Evolutionary conservation across 2,113 vertebrate genomes (phyloP), one percentile per base, ranked within the genome.

Genomic region (Odocoileus hemionus): DNA sequence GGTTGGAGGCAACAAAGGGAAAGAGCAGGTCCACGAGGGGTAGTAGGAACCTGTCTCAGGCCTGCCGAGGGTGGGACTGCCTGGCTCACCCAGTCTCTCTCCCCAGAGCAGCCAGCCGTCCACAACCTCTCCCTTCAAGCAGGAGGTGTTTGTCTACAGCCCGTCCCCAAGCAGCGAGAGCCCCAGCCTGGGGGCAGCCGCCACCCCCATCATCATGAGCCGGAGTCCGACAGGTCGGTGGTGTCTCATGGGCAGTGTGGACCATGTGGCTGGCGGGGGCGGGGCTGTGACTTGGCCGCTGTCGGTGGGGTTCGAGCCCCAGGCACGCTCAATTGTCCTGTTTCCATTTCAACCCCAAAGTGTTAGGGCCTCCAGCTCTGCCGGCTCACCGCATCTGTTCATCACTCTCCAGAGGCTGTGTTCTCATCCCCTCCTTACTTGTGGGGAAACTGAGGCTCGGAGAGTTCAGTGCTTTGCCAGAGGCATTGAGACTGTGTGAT

Each of bases 191-290:
- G 99, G 94, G 25, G 97, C 99, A 0, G 21, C 98, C 0, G 98
- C 98, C 50, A 99, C 99, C n/a, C 99, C 99, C 0, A 98, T 99
- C 95, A 99, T 99, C 96, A 99, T 99, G 98, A 99, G 99, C 97
- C 99, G 99, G 98, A 99, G 99, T 97, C 99, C 99, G 70, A 99
- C 99, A 98, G 99, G 99, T 99, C 96, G 95, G 98, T 98, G 17
- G 1, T 0, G 1, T 33, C 23, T 6, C 0, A 2, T 39, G 52
- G 50, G 19, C 0, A 3, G 12, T 50, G 7, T 55, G 8, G 0
- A 0, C 3, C 1, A 0, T 1, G 7, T 1, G 4, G 52, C 33
- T 1, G 0, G 45, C 1, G 0, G 50, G 39, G 64, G 11, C 1
- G 7, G 45, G 70, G 30, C 64, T 7, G 30, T 19, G 25, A 15